phyloP scores from a whole-genome alignment of 2,888 invertebrate genomes.

The Xanthorhoe spadicearia region DNA sequence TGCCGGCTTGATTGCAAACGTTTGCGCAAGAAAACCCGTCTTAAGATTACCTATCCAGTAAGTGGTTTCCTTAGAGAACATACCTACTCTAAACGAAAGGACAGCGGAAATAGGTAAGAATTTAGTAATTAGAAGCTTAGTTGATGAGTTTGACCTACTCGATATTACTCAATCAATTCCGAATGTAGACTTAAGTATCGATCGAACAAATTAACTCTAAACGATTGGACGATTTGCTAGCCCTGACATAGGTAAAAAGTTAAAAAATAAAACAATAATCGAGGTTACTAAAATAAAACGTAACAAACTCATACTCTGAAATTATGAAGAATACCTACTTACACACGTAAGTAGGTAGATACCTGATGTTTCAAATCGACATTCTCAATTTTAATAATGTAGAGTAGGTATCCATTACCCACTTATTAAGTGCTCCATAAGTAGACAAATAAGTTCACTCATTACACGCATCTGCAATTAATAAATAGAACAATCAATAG shows the following conservation, averaged over 20 bases:
- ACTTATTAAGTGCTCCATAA: slow-evolving; percentile 16
- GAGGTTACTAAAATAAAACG: too few species aligned
- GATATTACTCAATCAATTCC: slow-evolving; percentile 2
- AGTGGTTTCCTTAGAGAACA: slow-evolving; percentile 34
- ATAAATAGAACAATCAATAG: slow-evolving; percentile 13
- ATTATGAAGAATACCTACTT: not conserved
- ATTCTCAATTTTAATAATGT: not conserved
- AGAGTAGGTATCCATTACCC: slow-evolving; percentile 1
- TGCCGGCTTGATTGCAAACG: slow-evolving; percentile 42
- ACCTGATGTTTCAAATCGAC: not conserved
- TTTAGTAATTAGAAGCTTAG: slow-evolving; percentile 25
- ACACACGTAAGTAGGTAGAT: not conserved
- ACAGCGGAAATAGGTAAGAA: slow-evolving; percentile 38
- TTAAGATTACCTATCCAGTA: slow-evolving; percentile 35
- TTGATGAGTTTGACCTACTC: slow-evolving; percentile 22
- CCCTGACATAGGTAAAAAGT: not conserved
- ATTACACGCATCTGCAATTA: slow-evolving; percentile 30
- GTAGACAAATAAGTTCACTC: slow-evolving; percentile 18
- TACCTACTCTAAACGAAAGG: slow-evolving; percentile 38
- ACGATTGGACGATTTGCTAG: not conserved
- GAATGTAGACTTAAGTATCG: not conserved
- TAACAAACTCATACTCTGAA: too few species aligned
- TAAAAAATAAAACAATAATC: too few species aligned
- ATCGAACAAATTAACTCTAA: not conserved
- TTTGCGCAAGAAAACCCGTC: slow-evolving; percentile 36